These are phyloP conservation scores for Danio jaintianensis DNA, from an alignment of 2,797 vertebrate genomes.

Conservation along the genomic window DNA sequence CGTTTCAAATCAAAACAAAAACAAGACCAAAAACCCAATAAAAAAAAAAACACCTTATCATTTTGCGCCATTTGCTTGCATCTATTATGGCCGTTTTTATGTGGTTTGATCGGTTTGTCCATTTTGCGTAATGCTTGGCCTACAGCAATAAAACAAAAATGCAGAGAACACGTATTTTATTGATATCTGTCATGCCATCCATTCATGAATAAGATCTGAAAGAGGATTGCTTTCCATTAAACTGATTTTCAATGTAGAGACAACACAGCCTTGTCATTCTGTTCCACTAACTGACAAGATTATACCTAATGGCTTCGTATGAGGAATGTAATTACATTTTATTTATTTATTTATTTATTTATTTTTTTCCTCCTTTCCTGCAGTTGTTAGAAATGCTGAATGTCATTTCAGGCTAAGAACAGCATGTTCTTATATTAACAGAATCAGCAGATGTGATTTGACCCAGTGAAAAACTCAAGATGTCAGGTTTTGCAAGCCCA, in stretches of 20 bases:
- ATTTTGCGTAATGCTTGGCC: slow-evolving; percentile 5
- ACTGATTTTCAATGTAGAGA: slow-evolving; percentile 8
- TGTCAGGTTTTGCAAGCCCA: slow-evolving; percentile 43
- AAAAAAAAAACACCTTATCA: background rate
- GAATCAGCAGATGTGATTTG: slow-evolving; percentile 52
- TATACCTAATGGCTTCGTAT: slow-evolving; percentile 31
- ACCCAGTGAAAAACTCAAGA: slow-evolving; percentile 47
- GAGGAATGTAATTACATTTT: slow-evolving; percentile 49
- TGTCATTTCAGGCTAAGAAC: slow-evolving; percentile 55
- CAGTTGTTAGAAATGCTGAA: slow-evolving; percentile 56
- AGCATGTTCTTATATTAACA: slow-evolving; percentile 56
- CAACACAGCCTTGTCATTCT: slow-evolving; percentile 18
- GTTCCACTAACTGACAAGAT: slow-evolving; percentile 30
- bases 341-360: slow-evolving; percentile 47
- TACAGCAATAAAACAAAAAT: slow-evolving; percentile 13
- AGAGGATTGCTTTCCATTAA: slow-evolving; percentile 29
- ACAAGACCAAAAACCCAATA: background rate
- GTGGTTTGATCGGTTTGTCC: background rate
- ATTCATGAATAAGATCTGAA: slow-evolving; percentile 16
- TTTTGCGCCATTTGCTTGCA: slow-evolving; percentile 19
- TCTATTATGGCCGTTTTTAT: background rate
- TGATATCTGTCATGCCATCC: slow-evolving; percentile 19
- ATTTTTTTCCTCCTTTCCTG: slow-evolving; percentile 34
- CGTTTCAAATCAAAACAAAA: slow-evolving; percentile 21
- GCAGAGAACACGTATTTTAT: slow-evolving; percentile 16